A percentile compares a stretch with the other conserved stretches of the same genome.
phyloP scores from a whole-genome alignment of 2,888 invertebrate genomes.

The Pseudeuparius sepicola region DNA sequence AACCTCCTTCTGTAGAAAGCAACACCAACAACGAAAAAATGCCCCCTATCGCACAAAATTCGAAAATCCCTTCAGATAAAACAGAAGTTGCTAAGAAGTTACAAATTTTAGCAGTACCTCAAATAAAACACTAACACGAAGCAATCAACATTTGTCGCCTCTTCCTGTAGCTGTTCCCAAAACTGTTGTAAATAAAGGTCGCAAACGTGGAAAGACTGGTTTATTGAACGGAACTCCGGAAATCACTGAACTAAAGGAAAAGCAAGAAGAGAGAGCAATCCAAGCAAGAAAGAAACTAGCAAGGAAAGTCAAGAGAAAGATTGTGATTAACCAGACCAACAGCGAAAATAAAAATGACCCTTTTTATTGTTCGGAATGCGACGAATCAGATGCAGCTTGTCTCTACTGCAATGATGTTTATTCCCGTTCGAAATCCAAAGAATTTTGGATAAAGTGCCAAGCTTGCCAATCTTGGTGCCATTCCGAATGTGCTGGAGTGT shows the following conservation, averaged over 20 bases:
- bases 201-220: too few relatives aligned
- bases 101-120: too few relatives aligned
- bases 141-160: background rate
- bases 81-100: too few relatives aligned
- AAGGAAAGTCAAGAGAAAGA: background rate
- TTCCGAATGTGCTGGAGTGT: too few relatives aligned
- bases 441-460: conserved; percentile 11
- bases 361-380: too few relatives aligned
- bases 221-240: background rate
- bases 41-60: too few relatives aligned
- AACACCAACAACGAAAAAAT: too few relatives aligned
- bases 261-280: background rate
- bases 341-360: too few relatives aligned
- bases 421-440: conserved; percentile 11
- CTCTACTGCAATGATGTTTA: conserved; percentile 14
- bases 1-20: too few relatives aligned
- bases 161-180: background rate
- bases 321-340: too few relatives aligned
- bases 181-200: background rate
- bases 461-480: background rate
- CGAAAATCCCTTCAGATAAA: too few relatives aligned
- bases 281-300: background rate
- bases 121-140: too few relatives aligned
- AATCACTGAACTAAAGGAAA: background rate
- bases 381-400: conserved; percentile 12